A percentile compares a stretch with the other conserved stretches of the same genome.
Conservation (phyloP, 2,797 vertebrate genomes). For the Micrastur ruficollis region DNA sequence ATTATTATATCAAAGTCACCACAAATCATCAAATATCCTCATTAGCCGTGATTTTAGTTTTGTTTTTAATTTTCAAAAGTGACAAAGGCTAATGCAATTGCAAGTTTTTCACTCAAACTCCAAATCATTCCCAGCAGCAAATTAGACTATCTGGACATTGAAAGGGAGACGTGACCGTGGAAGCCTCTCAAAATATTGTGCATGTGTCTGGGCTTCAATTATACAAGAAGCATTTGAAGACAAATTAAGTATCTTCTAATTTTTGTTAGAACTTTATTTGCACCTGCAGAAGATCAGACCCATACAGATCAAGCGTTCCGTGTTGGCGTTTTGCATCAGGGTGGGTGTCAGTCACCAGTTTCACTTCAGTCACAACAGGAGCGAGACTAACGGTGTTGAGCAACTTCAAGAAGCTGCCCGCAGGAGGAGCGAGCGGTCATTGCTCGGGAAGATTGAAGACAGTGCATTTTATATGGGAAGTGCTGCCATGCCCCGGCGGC, state of each 20-base stretch:
- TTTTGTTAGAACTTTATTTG: background rate
- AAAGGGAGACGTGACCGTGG: background rate
- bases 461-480: background rate
- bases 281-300: background rate
- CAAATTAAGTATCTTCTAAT: background rate
- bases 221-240: background rate
- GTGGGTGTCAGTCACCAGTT: background rate
- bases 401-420: background rate
- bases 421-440: background rate
- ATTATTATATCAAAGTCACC: conserved; percentile 28
- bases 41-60: background rate
- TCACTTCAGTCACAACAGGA: background rate
- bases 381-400: background rate
- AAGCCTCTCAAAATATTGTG: background rate
- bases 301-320: background rate
- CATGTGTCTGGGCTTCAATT: background rate
- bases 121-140: background rate
- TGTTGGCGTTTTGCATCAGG: background rate
- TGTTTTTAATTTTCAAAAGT: background rate
- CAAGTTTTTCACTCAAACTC: background rate
- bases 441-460: background rate
- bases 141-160: background rate
- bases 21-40: background rate
- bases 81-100: background rate
- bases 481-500: background rate